Conservation (phyloP, 1,140 invertebrate species). For the Dinoponera quadriceps region DNA sequence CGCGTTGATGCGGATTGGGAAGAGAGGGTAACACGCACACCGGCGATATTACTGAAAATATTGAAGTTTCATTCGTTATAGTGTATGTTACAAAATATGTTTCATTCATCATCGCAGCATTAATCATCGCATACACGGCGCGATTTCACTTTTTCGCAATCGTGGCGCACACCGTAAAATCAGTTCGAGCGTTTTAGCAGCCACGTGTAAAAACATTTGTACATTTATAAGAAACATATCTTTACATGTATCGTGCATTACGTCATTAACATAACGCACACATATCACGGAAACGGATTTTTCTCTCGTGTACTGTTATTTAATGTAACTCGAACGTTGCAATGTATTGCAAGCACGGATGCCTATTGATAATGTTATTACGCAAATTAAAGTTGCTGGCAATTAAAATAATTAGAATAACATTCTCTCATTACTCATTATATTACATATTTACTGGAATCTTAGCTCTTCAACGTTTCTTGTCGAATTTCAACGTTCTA, state of each 20-base stretch:
- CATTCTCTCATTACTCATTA: slow-evolving; percentile 9
- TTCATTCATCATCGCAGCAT: slow-evolving; percentile 20
- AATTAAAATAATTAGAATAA: not conserved
- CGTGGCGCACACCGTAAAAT: not conserved
- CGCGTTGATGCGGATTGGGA: not conserved
- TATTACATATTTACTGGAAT: slow-evolving; percentile 9
- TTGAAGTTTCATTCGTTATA: slow-evolving; percentile 27
- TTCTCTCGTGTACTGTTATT: not conserved
- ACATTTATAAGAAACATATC: slow-evolving; percentile 23
- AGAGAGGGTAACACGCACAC: slow-evolving; percentile 5
- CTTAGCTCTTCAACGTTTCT: not conserved
- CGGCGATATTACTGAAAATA: slow-evolving; percentile 39
- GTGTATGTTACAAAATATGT: slow-evolving; percentile 60
- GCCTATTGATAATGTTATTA: slow-evolving; percentile 11
- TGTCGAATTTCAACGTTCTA: not conserved
- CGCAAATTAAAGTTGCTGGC: no score
- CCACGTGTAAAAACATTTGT: slow-evolving; percentile 3
- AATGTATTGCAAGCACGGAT: not conserved
- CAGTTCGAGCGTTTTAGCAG: not conserved
- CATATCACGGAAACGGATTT: not conserved
- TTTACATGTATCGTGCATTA: slow-evolving; percentile 4
- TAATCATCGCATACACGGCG: not conserved
- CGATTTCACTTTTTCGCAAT: slow-evolving; percentile 8
- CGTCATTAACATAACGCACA: not conserved
- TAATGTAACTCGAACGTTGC: not conserved